Evolutionary conservation across 2,888 invertebrate species (phyloP), one percentile per base, ranked within the genome.

Genomic region (Entomobrya proxima): DNA sequence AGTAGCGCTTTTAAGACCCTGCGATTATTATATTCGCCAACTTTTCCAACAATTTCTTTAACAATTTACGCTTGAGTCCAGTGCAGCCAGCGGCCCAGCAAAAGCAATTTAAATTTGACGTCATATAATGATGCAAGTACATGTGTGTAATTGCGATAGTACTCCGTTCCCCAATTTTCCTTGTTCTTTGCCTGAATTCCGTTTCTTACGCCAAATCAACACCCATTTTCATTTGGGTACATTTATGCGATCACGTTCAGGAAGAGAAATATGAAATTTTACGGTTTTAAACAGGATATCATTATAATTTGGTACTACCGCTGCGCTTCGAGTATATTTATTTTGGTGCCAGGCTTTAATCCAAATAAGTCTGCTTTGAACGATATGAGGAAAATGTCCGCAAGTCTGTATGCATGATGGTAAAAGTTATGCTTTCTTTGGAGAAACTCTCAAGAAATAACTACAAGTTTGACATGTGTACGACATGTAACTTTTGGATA

Each of bases 241-340:
- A 58, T 32, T 15, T 35, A 61, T 2, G 11, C 7, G 11, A 1
- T 27, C 13, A 27, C 4, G 58, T 58, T 27, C 30, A 58, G 15
- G 13, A 58, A 1, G 58, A 24, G 61, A n/a, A 32, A 61, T 5
- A 35, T 32, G 30, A 15, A n/a, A n/a, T 58, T 32, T 32, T 61
- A 15, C n/a, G 11, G 3, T 11, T 3, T 61, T 61, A n/a, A 9
- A 61, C 15, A 61, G 3, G 24, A 32, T 13, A 32, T 61, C 61
- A 61, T 61, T 61, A 61, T 61, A 61, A 21, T 61, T 61, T 21
- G 61, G 32, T 18, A 61, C 61, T 47, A 15, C 47, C 13, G n/a
- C 13, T 47, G 47, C 47, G 2, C 15, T n/a, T n/a, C n/a, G n/a
- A 47, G n/a, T 47, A 47, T 47, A 15, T 47, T 37, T 37, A 47